Evolutionary conservation across 2,888 invertebrate genomes (phyloP).

Genomic region (Sesia bembeciformis): DNA sequence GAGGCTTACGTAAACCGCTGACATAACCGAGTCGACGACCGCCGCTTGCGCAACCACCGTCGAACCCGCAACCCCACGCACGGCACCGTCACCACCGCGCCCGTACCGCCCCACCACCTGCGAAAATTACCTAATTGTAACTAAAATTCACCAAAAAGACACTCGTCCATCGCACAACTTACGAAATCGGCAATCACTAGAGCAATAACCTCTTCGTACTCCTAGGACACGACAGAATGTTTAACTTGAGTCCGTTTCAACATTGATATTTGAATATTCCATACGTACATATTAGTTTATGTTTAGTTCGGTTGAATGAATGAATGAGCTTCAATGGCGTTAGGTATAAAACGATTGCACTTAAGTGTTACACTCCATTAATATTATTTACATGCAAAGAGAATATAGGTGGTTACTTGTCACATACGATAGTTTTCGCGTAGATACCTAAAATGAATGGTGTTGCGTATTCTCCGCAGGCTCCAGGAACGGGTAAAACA

Average conservation of each 20-base stretch:
- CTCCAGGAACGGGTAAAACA: slow-evolving; percentile 29
- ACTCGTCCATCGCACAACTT: slow-evolving; percentile 53
- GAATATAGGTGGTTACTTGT: no score
- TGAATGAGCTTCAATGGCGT: no score
- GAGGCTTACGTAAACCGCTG: slow-evolving; percentile 69
- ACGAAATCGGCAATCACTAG: slow-evolving; percentile 54
- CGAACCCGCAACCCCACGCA: slow-evolving; percentile 67
- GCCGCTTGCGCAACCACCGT: slow-evolving; percentile 63
- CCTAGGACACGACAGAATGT: slow-evolving; percentile 33
- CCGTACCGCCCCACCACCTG: slow-evolving; percentile 36
- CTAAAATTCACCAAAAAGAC: slow-evolving; percentile 67
- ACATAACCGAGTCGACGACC: slow-evolving; percentile 74
- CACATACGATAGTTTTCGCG: no score
- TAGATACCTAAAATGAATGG: not conserved
- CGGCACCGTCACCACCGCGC: slow-evolving; percentile 35
- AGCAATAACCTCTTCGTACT: slow-evolving; percentile 56
- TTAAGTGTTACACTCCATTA: no score
- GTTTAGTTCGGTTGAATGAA: no score
- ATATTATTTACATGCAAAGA: no score
- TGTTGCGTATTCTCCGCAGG: slow-evolving; percentile 40
- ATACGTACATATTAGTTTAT: no score
- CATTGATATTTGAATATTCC: not conserved
- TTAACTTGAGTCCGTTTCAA: slow-evolving; percentile 19
- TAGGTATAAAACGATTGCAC: no score
- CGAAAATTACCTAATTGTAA: slow-evolving; percentile 65